Evolutionary conservation across 1,140 invertebrate species (phyloP).

Genomic region (Achatina immaculata): DNA sequence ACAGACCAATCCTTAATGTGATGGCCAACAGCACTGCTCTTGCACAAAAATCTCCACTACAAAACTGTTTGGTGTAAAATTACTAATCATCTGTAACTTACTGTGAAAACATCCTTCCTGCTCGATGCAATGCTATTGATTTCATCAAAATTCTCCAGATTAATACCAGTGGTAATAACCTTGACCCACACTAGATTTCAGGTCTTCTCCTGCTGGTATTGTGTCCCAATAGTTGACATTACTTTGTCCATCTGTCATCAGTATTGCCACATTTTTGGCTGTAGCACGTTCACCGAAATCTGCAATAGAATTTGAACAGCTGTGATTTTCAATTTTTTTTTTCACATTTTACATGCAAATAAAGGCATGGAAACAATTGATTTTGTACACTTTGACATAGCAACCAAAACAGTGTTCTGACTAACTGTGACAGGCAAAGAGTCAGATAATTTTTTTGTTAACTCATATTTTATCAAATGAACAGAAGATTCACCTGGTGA

Average conservation of each 20-base stretch:
- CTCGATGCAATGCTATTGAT: conserved; percentile 53
- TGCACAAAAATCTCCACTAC: no score
- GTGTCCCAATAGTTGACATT: conserved; percentile 63
- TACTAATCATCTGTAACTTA: conserved; percentile 6
- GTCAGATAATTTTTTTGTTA: no score
- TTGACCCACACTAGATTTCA: conserved; percentile 52
- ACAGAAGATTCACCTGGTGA: no score
- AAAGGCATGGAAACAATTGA: neutral
- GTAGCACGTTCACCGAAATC: conserved; percentile 54
- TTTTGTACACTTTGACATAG: neutral
- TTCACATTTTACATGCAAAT: neutral
- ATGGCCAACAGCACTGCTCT: no score
- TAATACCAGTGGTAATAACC: conserved; percentile 59
- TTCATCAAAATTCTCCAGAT: conserved; percentile 51
- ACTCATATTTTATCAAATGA: no score
- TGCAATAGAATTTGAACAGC: no score
- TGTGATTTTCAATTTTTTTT: neutral
- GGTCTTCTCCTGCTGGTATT: conserved; percentile 51
- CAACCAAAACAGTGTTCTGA: neutral
- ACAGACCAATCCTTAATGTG: no score
- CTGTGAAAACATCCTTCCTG: conserved; percentile 50
- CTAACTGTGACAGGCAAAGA: no score
- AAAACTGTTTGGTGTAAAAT: no score
- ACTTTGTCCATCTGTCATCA: conserved; percentile 65
- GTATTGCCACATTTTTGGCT: conserved; percentile 60